These are phyloP conservation scores for Hephaestus fuliginosus DNA, from an alignment of 2,797 vertebrate genomes.

Conservation along the genomic window DNA sequence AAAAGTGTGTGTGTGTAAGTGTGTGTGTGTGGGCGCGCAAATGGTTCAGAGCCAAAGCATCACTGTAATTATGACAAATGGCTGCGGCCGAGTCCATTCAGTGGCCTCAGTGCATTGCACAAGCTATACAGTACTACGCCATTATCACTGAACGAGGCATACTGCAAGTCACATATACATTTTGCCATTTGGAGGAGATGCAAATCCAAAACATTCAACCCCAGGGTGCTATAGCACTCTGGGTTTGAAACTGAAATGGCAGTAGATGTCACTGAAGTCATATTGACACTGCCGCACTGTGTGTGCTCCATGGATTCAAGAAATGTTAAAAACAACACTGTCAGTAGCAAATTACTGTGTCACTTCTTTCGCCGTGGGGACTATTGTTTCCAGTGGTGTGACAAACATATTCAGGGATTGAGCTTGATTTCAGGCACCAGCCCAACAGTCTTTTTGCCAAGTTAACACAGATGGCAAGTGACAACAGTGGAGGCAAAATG, in stretches of 20 bases:
- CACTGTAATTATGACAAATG: slow-evolving; percentile 83
- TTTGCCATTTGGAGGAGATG: slow-evolving; percentile 53
- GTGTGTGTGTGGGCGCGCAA: slow-evolving; percentile 15
- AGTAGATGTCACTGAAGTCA: slow-evolving; percentile 37
- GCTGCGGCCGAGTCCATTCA: slow-evolving; percentile 59
- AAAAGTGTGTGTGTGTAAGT: slow-evolving; percentile 41
- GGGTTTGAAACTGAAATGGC: slow-evolving; percentile 53
- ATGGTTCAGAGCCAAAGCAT: slow-evolving; percentile 58
- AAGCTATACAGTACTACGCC: slow-evolving; percentile 33
- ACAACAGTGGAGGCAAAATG: slow-evolving; percentile 15
- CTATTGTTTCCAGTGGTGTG: slow-evolving; percentile 53
- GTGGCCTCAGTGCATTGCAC: slow-evolving; percentile 44
- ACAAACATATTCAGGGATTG: slow-evolving; percentile 52
- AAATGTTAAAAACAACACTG: slow-evolving; percentile 10
- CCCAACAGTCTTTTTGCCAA: slow-evolving; percentile 39
- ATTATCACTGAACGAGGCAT: slow-evolving; percentile 42
- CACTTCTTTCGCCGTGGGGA: slow-evolving; percentile 26
- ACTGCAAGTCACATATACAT: slow-evolving; percentile 50
- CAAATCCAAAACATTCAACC: slow-evolving; percentile 61
- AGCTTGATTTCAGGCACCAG: slow-evolving; percentile 42
- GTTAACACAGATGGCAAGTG: slow-evolving; percentile 49
- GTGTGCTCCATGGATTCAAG: slow-evolving; percentile 13
- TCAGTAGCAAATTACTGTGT: slow-evolving; percentile 50
- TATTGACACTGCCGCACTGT: slow-evolving; percentile 27
- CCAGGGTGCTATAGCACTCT: slow-evolving; percentile 37